Evolutionary conservation across 2,888 invertebrate species (phyloP).

Genomic region (Gymnoscelis rufifasciata): DNA sequence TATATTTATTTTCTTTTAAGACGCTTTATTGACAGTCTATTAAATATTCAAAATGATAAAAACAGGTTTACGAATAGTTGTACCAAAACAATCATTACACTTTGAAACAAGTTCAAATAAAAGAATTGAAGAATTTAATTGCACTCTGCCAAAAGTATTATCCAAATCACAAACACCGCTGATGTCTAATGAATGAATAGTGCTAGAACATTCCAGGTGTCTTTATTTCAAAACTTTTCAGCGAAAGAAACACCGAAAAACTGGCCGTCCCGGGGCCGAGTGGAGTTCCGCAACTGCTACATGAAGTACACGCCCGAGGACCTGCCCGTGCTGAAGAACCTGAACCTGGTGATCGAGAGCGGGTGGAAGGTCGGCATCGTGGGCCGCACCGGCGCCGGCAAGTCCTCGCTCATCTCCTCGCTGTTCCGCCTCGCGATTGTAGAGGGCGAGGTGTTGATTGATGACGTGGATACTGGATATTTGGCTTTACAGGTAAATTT

Average conservation of each 20-base stretch:
- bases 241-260: slow-evolving; percentile 74
- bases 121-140: too few relatives aligned
- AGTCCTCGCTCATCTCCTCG: slow-evolving; percentile 87
- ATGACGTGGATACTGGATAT: slow-evolving; percentile 77
- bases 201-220: not conserved
- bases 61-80: too few relatives aligned
- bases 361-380: slow-evolving; percentile 89
- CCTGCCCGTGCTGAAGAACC: slow-evolving; percentile 85
- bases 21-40: too few relatives aligned
- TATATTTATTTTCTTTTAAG: too few relatives aligned
- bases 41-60: too few relatives aligned
- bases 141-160: too few relatives aligned
- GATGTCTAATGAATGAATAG: too few relatives aligned
- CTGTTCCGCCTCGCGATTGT: slow-evolving; percentile 87
- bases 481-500: slow-evolving; percentile 56
- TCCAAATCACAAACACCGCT: too few relatives aligned
- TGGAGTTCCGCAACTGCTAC: slow-evolving; percentile 81
- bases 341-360: slow-evolving; percentile 83
- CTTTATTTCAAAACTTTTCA: slow-evolving; percentile 33
- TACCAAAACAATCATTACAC: too few relatives aligned
- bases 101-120: too few relatives aligned
- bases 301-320: slow-evolving; percentile 82
- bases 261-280: slow-evolving; percentile 85
- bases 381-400: slow-evolving; percentile 91
- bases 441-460: slow-evolving; percentile 85